Percentiles rank a stretch among this genome's conserved stretches.
Conservation (phyloP, 2,888 invertebrate species). For the Disparrhopalites patrizii region DNA sequence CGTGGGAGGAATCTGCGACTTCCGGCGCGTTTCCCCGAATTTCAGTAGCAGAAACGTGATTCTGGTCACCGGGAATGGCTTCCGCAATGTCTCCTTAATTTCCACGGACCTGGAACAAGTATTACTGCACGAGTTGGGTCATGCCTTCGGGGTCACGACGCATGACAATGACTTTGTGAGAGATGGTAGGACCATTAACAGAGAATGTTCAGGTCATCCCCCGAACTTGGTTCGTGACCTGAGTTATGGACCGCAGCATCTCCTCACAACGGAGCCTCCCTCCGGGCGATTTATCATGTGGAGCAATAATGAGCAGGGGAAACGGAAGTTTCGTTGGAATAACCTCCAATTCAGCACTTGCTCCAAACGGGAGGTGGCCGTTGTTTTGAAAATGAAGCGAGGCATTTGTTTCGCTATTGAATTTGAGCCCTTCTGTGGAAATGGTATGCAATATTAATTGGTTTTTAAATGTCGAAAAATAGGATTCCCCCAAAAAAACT, state of each 20-base stretch:
- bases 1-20: slow-evolving; percentile 32
- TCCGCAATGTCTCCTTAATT: slow-evolving; percentile 6
- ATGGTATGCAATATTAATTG: slow-evolving; percentile 15
- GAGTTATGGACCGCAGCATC: neutral
- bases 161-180: slow-evolving; percentile 25
- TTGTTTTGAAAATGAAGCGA: slow-evolving; percentile 4
- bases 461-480: neutral
- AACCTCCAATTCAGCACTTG: slow-evolving; percentile 11
- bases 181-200: neutral
- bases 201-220: slow-evolving; percentile 3
- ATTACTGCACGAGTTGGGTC: slow-evolving; percentile 29
- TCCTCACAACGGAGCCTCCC: neutral
- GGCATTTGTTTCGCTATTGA: slow-evolving; percentile 21
- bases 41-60: slow-evolving; percentile 28
- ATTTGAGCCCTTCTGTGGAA: slow-evolving; percentile 31
- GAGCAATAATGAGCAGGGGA: slow-evolving; percentile 20
- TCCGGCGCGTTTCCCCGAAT: slow-evolving; percentile 15
- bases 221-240: neutral
- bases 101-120: slow-evolving; percentile 26
- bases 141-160: slow-evolving; percentile 28
- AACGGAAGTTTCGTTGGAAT: neutral
- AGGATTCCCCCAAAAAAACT: neutral
- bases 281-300: slow-evolving; percentile 33
- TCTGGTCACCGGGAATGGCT: slow-evolving; percentile 22
- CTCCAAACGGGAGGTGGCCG: neutral